Conservation (phyloP, 1,140 invertebrate species). For the Papilio aristodemus region DNA sequence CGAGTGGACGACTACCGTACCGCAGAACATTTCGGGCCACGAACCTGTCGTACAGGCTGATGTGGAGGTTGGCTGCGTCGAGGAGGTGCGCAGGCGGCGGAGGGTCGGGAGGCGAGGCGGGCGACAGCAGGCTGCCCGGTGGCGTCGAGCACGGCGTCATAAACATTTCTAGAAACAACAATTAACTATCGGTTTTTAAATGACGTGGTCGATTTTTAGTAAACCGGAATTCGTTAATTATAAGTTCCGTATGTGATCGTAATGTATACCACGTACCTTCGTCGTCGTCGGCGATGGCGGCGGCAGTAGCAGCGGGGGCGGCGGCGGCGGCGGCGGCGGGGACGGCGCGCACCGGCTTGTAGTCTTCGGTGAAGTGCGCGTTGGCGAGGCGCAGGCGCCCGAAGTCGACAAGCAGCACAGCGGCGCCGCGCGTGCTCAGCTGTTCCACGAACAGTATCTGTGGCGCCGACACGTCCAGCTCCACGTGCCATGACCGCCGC, state of each 20-base stretch:
- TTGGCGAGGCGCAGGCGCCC: conserved; percentile 90
- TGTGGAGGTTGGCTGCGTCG: conserved; percentile 85
- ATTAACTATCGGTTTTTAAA: neutral
- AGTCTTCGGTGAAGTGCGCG: conserved; percentile 53
- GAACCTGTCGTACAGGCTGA: conserved; percentile 87
- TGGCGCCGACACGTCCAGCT: conserved; percentile 95
- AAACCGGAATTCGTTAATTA: too few species aligned
- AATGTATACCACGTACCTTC: conserved; percentile 44
- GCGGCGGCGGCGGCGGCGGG: conserved; percentile 43
- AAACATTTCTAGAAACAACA: conserved; percentile 83
- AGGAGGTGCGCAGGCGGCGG: conserved; percentile 54
- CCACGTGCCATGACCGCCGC: conserved; percentile 91
- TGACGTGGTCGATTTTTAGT: too few species aligned
- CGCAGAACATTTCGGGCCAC: neutral
- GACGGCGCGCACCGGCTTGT: conserved; percentile 37
- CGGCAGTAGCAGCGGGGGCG: conserved; percentile 27
- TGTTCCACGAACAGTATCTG: conserved; percentile 94
- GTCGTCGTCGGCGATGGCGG: conserved; percentile 45
- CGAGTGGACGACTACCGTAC: too few species aligned
- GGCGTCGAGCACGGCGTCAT: conserved; percentile 96
- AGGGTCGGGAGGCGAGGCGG: conserved; percentile 60
- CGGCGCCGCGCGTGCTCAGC: conserved; percentile 88
- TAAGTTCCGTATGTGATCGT: too few species aligned
- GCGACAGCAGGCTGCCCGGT: conserved; percentile 83
- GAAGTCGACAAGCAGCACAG: conserved; percentile 92